Evolutionary conservation across 2,888 invertebrate genomes (phyloP), one percentile per base, ranked within the genome.

Genomic region (Anagyrus pseudococci): DNA sequence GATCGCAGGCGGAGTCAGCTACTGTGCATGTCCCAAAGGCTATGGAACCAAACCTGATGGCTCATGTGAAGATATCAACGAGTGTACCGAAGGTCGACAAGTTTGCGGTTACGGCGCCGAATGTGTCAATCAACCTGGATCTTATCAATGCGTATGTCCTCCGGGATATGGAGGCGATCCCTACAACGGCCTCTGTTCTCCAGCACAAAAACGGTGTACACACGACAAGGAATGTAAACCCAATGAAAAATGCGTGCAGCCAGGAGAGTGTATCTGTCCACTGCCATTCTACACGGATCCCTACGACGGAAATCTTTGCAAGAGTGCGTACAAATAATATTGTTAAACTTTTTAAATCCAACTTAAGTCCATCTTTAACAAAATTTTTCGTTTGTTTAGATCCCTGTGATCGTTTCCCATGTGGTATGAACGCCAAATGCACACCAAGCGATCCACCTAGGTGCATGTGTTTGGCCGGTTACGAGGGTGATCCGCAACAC

Each of bases 11-110:
- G 93, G 92, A 53, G 91, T 94, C 1, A 95, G 94, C 78, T 96
- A 96, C 77, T 96, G 96, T 73, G 95, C 95, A 53, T 96, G 96
- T 77, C 95, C 95, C 6, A 89, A 92, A 76, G 95, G 96, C 17
- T 94, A 87, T 78, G 87, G 88, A 62, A 90, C 92, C 22, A 87
- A 87, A 60, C 75, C 84, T 1, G 93, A 94, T 73, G 93, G 94
- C 17, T 86, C 90, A n/a, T 95, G 95, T 75, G 85, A 88, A 79
- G 94, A 95, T 78, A 87, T 93, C 49, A 88, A 95, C 76, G 94
- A 95, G 81, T 95, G 95, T 73, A 83, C 84, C 48, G 90, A 92
- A 73, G 88, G 88, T 6, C 87, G 88, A 68, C 86, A 88, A 66
- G 86, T 89, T 10, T 96, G 96, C 77, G 94, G 93, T 4, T 92